Evolutionary conservation across 37 sponge, comb jelly and placozoan genomes (phyloP).

Genomic region (Dysidea cf. avara): DNA sequence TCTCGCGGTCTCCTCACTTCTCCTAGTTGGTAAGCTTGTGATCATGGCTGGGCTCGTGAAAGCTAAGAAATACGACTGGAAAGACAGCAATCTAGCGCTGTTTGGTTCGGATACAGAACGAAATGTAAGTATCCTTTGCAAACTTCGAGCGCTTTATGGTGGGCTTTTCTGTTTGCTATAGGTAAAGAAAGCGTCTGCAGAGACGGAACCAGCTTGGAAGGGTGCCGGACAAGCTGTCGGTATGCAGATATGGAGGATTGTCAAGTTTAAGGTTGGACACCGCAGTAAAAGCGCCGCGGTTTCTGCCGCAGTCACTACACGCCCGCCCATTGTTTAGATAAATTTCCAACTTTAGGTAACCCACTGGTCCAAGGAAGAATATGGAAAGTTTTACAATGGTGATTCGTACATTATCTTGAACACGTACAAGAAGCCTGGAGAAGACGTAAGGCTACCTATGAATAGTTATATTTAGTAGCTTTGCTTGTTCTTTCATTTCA

Average conservation of each 20-base stretch:
- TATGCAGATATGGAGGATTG: slow-evolving; percentile 96
- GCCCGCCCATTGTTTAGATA: no score
- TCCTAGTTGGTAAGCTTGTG: no score
- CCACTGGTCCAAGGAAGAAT: slow-evolving; percentile 85
- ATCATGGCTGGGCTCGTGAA: slow-evolving; percentile 79
- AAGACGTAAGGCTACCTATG: slow-evolving; percentile 5
- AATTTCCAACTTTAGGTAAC: slow-evolving; percentile 39
- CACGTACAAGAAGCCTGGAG: slow-evolving; percentile 84
- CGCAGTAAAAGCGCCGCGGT: not conserved
- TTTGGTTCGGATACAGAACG: slow-evolving; percentile 94
- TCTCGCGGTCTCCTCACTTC: no score
- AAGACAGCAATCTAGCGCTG: slow-evolving; percentile 96
- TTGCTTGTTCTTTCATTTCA: not conserved
- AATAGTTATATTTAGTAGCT: not conserved
- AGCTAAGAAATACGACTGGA: slow-evolving; percentile 96
- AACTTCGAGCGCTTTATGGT: not conserved
- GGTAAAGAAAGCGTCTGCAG: slow-evolving; percentile 93
- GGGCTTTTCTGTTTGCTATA: slow-evolving; percentile 7
- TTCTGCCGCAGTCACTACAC: not conserved
- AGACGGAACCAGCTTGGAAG: slow-evolving; percentile 93
- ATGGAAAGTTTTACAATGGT: slow-evolving; percentile 96
- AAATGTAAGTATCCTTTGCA: slow-evolving; percentile 36
- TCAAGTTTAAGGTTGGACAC: slow-evolving; percentile 87
- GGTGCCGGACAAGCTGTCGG: slow-evolving; percentile 85
- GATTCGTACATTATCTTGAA: slow-evolving; percentile 98